Base-by-base conservation (phyloP, 1,140 invertebrate species). In the Meloidogyne hapla region DNA sequence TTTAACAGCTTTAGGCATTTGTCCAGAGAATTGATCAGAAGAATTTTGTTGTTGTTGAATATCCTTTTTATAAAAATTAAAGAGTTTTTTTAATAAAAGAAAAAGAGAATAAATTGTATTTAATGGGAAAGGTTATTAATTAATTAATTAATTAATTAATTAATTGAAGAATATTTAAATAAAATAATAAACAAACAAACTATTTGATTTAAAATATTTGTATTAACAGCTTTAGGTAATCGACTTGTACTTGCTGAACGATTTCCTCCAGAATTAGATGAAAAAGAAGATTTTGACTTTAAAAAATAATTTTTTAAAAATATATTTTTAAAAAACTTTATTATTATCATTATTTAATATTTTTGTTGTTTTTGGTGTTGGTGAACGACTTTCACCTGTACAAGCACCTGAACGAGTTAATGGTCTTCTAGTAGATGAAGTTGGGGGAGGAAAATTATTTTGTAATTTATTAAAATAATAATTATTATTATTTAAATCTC, bases 1-100 rank as follows among this genome's bases (percentile, higher is more conserved):
- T 25, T 76, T 76, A 3, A 61, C 75, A 26, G 75, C 68, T 25
- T 23, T 42, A 23, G 72, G 65, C 69, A 72, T 38, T 61, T 72
- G 33, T 48, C 23, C n/a, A 13, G n/a, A 13, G 13, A 68, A 13
- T 69, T n/a, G 45, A 71, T 25, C 23, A 18, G 9, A 18, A 38
- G 15, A 33, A 62, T 25, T 18, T 23, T 21, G n/a, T 18, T 48
- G n/a, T 45, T 48, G n/a, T 45, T 45, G 38, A 42, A 1, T 23
- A 5, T 45, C 69, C 26, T 45, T 45, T 61, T 18, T 6, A 9
- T 28, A 33, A 66, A 13, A 13, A 18, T 33, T 33, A 33, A 33
- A 33, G 33, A 8, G 33, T 6, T 33, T 33, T 6, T n/a, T n/a
- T n/a, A n/a, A n/a, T n/a, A n/a, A n/a, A n/a, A n/a, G n/a, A n/a